Evolutionary conservation across 1,140 invertebrate species (phyloP), one percentile per base, ranked within the genome.

Genomic region (Stratiolaelaps scimitus): DNA sequence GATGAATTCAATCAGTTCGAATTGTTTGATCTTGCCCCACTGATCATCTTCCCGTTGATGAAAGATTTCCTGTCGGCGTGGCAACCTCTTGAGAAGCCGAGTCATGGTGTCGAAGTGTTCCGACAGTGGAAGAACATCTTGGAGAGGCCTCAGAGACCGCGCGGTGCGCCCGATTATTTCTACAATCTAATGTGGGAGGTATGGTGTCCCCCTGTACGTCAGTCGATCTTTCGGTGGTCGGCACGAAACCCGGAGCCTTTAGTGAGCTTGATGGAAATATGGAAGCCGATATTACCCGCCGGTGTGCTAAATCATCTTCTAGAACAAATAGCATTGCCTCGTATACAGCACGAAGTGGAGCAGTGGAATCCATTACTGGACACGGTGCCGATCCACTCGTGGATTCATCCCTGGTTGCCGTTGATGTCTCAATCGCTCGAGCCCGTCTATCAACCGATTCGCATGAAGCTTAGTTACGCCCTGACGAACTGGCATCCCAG

Each of bases 401-500:
- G 95, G 95, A 83, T 97, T 66, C 85, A 95, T 76, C 95, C 95
- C 0, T 99, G 94, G 94, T 79, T 91, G 44, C 84, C 84, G 7
- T 74, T 87, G 26, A 81, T 92, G 75, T 66, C 64, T 26, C 77
- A 79, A 69, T 79, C 81, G 53, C 75, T 97, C 71, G 85, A 89
- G 70, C 83, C 83, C 1, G 83, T 96, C 7, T 97, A 93, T 78
- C 88, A 90, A n/a, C 83, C 85, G 28, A 89, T 99, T 67, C 81
- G 94, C 60, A 84, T 91, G 23, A 97, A 97, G 74, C 78, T 99
- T 7, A 84, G 87, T 34, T 81, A 82, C 43, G 93, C 93, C 17
- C 78, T 98, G 40, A 81, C 81, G 0, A 85, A 84, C 34, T 98
- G 95, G 95, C 85, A 89, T 76, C 89, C 92, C 4, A 88, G 85